These are phyloP conservation scores for Drosophila mimica DNA, from an alignment of 2,888 invertebrate species.

Conservation along the genomic window DNA sequence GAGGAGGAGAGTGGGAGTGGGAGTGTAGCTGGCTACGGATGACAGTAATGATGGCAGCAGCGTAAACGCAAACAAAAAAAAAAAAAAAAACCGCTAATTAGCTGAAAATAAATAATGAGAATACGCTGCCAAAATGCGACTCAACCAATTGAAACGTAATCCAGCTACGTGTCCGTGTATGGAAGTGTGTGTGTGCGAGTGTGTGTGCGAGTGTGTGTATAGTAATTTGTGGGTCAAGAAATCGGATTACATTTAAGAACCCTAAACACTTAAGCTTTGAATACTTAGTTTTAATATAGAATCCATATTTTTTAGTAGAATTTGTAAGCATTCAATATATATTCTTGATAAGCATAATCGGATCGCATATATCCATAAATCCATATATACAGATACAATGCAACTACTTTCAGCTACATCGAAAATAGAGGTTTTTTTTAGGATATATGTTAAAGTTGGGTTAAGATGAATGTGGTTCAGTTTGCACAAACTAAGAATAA, in stretches of 20 bases:
- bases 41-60: slow-evolving; percentile 57
- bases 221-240: slow-evolving; percentile 43
- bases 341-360: background rate
- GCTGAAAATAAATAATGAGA: slow-evolving; percentile 77
- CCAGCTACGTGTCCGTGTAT: background rate
- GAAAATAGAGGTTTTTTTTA: background rate
- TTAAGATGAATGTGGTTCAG: background rate
- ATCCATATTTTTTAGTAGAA: too few species aligned
- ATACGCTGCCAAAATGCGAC: slow-evolving; percentile 54
- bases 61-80: slow-evolving; percentile 53
- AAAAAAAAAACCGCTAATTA: slow-evolving; percentile 75
- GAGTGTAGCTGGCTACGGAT: slow-evolving; percentile 14
- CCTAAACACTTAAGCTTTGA: background rate
- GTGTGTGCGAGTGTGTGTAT: slow-evolving; percentile 2
- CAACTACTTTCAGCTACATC: background rate
- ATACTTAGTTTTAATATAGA: too few species aligned
- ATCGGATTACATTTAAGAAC: slow-evolving; percentile 4
- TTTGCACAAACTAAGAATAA: background rate
- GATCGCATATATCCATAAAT: too few species aligned
- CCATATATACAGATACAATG: background rate
- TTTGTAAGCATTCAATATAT: background rate
- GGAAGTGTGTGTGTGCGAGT: background rate
- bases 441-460: background rate
- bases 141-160: slow-evolving; percentile 46
- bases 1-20: background rate